Conservation (phyloP, 2,113 vertebrate species). For the Halichoeres trimaculatus region DNA sequence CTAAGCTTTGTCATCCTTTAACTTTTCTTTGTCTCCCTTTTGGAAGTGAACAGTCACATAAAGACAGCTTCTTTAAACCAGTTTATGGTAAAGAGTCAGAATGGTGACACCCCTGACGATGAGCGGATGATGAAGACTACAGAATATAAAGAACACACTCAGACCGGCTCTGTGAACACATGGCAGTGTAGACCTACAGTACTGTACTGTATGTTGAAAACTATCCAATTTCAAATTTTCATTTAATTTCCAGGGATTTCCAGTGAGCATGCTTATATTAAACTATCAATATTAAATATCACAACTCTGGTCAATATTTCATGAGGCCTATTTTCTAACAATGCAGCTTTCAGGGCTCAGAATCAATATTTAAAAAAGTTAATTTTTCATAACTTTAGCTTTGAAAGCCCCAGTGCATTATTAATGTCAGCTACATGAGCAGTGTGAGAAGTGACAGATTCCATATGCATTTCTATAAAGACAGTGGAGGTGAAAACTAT, state of each 20-base stretch:
- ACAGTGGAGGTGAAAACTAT: slow-evolving; percentile 61
- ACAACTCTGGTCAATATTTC: slow-evolving; percentile 72
- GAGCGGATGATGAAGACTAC: slow-evolving; percentile 46
- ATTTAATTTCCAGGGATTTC: slow-evolving; percentile 31
- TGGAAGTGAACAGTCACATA: not conserved
- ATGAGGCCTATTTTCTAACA: slow-evolving; percentile 79
- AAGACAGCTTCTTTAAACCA: not conserved
- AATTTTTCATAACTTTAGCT: slow-evolving; percentile 76
- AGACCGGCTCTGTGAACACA: slow-evolving; percentile 30
- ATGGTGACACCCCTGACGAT: slow-evolving; percentile 36
- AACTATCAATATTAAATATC: slow-evolving; percentile 74
- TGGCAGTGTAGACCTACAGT: slow-evolving; percentile 6
- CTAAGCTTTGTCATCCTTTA: not conserved
- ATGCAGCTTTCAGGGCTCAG: slow-evolving; percentile 68
- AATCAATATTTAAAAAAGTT: slow-evolving; percentile 80
- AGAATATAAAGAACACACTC: slow-evolving; percentile 6
- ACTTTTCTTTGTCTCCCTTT: not conserved
- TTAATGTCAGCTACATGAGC: slow-evolving; percentile 71
- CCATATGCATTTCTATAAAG: slow-evolving; percentile 52
- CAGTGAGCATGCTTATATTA: slow-evolving; percentile 57
- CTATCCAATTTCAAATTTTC: slow-evolving; percentile 16
- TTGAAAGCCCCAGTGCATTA: slow-evolving; percentile 77
- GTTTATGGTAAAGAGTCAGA: not conserved
- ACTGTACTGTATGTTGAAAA: slow-evolving; percentile 11
- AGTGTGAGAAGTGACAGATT: slow-evolving; percentile 70